Percentiles rank a stretch among this genome's conserved stretches.
Conservation (phyloP, 2,888 invertebrate genomes). For the Xanthorhoe designata region DNA sequence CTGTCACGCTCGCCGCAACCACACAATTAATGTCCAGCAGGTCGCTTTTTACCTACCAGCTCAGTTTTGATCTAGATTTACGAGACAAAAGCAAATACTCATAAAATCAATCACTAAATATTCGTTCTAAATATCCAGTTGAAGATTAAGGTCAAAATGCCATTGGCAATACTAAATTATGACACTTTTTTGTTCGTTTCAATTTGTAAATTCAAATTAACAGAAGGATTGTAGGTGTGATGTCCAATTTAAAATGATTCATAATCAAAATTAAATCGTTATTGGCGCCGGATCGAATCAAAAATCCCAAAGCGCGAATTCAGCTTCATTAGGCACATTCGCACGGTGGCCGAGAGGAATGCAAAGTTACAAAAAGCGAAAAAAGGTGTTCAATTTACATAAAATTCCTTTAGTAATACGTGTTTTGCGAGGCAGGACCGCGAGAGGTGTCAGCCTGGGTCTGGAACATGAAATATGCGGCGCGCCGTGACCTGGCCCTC, state of each 20-base stretch:
- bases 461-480: slow-evolving; percentile 66
- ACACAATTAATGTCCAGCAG: slow-evolving; percentile 55
- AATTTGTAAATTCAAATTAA: slow-evolving; percentile 31
- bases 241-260: slow-evolving; percentile 37
- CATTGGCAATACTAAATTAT: slow-evolving; percentile 7
- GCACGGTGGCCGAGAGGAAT: slow-evolving; percentile 60
- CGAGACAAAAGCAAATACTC: not conserved
- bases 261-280: slow-evolving; percentile 35
- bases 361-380: slow-evolving; percentile 57
- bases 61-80: slow-evolving; percentile 23
- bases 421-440: slow-evolving; percentile 39
- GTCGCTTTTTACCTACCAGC: slow-evolving; percentile 39
- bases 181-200: slow-evolving; percentile 11
- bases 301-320: slow-evolving; percentile 35
- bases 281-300: slow-evolving; percentile 43
- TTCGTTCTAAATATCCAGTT: not conserved
- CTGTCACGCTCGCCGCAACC: slow-evolving; percentile 70
- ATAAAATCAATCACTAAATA: not conserved
- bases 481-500: slow-evolving; percentile 55
- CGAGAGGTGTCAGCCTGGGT: slow-evolving; percentile 37
- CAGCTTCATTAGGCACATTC: slow-evolving; percentile 57
- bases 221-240: slow-evolving; percentile 30
- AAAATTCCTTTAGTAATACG: slow-evolving; percentile 66
- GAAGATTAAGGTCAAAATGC: not conserved
- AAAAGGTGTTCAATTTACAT: slow-evolving; percentile 72